Base-by-base conservation (phyloP, 1,140 invertebrate genomes). In the Armadillidium nasatum region DNA sequence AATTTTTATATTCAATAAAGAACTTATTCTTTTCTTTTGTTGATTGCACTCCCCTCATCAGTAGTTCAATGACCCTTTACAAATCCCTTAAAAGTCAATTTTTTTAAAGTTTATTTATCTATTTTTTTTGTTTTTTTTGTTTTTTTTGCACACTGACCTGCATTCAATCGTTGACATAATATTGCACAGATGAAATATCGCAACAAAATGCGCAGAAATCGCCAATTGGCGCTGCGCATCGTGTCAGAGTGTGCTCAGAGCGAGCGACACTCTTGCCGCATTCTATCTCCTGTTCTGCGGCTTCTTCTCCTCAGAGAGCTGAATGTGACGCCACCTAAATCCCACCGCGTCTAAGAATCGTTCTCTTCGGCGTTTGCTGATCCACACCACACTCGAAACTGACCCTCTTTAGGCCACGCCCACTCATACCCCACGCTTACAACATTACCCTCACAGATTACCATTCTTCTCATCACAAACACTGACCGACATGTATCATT, bases 251-350 rank as follows among this genome's bases (percentile, higher is more conserved):
- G 50, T 60, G 50, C 50, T 60, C 50, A 60, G 50, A 60, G 50
- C 50, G 50, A 60, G 50, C 50, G 50, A 60, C 50, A 60, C 50
- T 19, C 50, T 19, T 60, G 50, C 50, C 50, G 50, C 50, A 67
- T 33, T 67, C 73, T 45, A 67, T 44, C 73, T 19, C 73, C 68
- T 69, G 54, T 69, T n/a, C 10, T 22, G 68, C 54, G 73, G 68
- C 44, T 46, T 43, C 44, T 46, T 43, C 73, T 75, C 50, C 50
- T 60, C 23, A 43, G 70, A 22, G 70, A 50, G 44, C 44, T 15
- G 68, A 45, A 23, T 33, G 22, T 11, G 44, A 0, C 21, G 45
- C 50, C 44, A 19, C 50, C 50, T 60, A 13, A 19, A 60, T 60
- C 50, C 50, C 50, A 60, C 50, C 50, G 50, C 50, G 50, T 60